phyloP scores from a whole-genome alignment of 2,888 invertebrate genomes.

The Mylabris sibirica region DNA sequence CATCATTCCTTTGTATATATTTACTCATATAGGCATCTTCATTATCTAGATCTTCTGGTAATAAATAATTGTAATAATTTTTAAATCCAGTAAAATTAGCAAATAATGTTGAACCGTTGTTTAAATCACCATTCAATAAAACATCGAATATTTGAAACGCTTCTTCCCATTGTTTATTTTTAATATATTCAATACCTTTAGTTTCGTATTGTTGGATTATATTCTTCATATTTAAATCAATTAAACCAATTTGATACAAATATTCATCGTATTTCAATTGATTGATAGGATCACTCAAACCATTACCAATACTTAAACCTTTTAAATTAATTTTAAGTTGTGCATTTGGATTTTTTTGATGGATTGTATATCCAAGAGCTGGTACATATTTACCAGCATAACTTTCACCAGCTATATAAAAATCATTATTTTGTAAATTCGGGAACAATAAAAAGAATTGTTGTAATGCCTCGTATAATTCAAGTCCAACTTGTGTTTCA shows the following conservation, averaged over 20 bases:
- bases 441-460: slow-evolving; percentile 89
- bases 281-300: slow-evolving; percentile 79
- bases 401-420: slow-evolving; percentile 90
- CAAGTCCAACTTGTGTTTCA: slow-evolving; percentile 80
- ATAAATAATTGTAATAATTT: slow-evolving; percentile 78
- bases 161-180: slow-evolving; percentile 69
- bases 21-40: slow-evolving; percentile 65
- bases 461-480: slow-evolving; percentile 76
- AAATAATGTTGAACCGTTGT: slow-evolving; percentile 68
- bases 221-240: slow-evolving; percentile 70
- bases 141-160: slow-evolving; percentile 78
- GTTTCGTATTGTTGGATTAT: slow-evolving; percentile 70
- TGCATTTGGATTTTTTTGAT: slow-evolving; percentile 68
- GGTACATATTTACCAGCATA: slow-evolving; percentile 84
- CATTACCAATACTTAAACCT: slow-evolving; percentile 81
- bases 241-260: slow-evolving; percentile 78
- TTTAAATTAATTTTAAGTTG: slow-evolving; percentile 73
- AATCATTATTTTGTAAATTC: slow-evolving; percentile 75
- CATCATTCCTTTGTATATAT: slow-evolving; percentile 69
- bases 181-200: slow-evolving; percentile 68
- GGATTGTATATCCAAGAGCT: slow-evolving; percentile 77
- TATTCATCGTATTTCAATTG: slow-evolving; percentile 81
- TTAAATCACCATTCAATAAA: slow-evolving; percentile 75
- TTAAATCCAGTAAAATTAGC: slow-evolving; percentile 78
- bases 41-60: slow-evolving; percentile 65